Evolutionary conservation across 1,140 invertebrate species (phyloP), one percentile per base, ranked within the genome.

Genomic region (Drosophila mauritiana): DNA sequence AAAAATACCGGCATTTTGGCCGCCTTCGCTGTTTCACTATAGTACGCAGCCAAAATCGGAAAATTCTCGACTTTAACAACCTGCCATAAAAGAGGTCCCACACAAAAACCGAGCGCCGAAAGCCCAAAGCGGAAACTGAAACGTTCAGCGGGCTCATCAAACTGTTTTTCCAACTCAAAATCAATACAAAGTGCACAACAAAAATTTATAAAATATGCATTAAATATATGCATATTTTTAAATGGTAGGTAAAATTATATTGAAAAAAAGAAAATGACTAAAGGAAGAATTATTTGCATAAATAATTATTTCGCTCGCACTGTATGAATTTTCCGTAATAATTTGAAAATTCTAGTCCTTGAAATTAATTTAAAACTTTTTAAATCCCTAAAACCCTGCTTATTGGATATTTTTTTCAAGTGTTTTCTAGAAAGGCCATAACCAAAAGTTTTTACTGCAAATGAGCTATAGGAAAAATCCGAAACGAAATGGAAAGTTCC

Each of bases 381-480:
- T 37, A 37, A 37, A 1, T 37, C 10, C 0, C 13, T 13, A 3
- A 13, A 13, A 37, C 13, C 4, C 4, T 13, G 13, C 4, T 0
- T 39, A 39, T 13, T 5, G 3, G 36, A 37, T 37, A 13, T 39
- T 68, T 68, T 68, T 13, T 49, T 4, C 46, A 15, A 52, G 64
- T 68, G 59, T 13, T 20, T 6, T 43, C 43, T 20, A 34, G 25
- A 13, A 48, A 20, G 49, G 56, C 67, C 63, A 75, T 74, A 62
- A 67, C 61, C 76, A 68, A 56, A 46, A 73, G 46, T 65, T 79
- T 83, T 84, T 84, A 84, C 80, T 84, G 80, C 81, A 84, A 84
- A 84, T 84, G 72, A 85, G 59, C 34, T 64, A 57, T 40, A 10
- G 27, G n/a, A 37, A 49, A 63, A 70, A 56, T 70, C 52, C 25